Evolutionary conservation across 2,888 invertebrate genomes (phyloP).

Genomic region (Glaucopsyche alexis): DNA sequence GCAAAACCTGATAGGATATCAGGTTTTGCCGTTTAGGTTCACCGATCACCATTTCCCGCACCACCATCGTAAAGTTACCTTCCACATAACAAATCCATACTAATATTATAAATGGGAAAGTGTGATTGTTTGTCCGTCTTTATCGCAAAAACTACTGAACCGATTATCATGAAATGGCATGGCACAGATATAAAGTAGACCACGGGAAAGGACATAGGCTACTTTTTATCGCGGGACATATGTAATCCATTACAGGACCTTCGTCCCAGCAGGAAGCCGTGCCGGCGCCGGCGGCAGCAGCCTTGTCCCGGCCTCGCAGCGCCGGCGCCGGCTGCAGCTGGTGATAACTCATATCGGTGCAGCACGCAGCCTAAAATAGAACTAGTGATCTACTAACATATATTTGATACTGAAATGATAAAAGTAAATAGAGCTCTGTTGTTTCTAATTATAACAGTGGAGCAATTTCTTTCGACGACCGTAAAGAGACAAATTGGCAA

Average conservation of each 20-base stretch:
- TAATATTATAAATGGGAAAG: no score
- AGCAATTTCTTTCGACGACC: neutral
- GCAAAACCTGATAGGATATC: no score
- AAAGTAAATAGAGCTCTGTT: neutral
- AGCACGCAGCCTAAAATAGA: neutral
- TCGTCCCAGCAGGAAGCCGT: neutral
- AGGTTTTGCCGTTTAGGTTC: no score
- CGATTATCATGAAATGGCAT: no score
- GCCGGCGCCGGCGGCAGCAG: neutral
- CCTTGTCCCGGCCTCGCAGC: conserved; percentile 5
- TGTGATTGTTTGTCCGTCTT: no score
- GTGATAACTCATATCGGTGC: neutral
- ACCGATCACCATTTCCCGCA: no score
- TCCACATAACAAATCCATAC: no score
- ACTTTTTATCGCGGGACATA: no score
- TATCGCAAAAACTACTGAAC: no score
- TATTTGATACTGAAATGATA: neutral
- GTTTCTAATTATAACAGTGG: neutral
- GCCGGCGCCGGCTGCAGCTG: neutral
- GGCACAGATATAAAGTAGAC: no score
- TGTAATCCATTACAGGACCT: neutral
- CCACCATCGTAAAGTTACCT: no score
- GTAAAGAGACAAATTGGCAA: neutral
- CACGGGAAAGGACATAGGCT: no score
- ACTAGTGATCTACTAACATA: conserved; percentile 3